Evolutionary conservation across 92 coral and sea anemone species (phyloP).

Genomic region (Palythoa grandiflora): DNA sequence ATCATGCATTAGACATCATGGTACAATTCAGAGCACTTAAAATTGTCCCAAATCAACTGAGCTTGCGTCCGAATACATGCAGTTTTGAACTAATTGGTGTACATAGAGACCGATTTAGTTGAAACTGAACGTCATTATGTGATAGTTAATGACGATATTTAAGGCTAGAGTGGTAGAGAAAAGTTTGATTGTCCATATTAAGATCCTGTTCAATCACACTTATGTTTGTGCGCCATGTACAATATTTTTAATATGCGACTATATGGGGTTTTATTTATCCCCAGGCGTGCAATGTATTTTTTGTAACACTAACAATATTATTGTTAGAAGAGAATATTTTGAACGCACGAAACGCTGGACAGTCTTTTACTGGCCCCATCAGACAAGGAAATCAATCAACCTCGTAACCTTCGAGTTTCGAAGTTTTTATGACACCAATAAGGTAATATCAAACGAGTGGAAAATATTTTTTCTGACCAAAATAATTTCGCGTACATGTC

Average conservation of each 20-base stretch:
- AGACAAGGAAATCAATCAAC: background rate
- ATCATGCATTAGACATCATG: no score
- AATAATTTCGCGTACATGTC: background rate
- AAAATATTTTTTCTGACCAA: background rate
- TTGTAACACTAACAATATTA: background rate
- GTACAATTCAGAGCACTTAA: no score
- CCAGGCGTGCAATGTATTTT: background rate
- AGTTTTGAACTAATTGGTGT: no score
- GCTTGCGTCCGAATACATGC: no score
- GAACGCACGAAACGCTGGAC: background rate
- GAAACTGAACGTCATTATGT: no score
- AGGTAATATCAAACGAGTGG: background rate
- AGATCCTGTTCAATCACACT: conserved; percentile 29
- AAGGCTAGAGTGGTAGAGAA: background rate
- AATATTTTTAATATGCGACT: conserved; percentile 5
- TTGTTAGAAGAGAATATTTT: background rate
- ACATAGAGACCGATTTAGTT: no score
- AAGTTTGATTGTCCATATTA: conserved; percentile 15
- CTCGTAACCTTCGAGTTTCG: background rate
- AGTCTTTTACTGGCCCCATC: background rate
- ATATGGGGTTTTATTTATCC: conserved; percentile 9
- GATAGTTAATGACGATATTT: no score
- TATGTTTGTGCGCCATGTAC: background rate
- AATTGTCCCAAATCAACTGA: no score
- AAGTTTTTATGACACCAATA: background rate